Base-by-base conservation (phyloP, 2,797 vertebrate genomes). In the Oreochromis grahami region DNA sequence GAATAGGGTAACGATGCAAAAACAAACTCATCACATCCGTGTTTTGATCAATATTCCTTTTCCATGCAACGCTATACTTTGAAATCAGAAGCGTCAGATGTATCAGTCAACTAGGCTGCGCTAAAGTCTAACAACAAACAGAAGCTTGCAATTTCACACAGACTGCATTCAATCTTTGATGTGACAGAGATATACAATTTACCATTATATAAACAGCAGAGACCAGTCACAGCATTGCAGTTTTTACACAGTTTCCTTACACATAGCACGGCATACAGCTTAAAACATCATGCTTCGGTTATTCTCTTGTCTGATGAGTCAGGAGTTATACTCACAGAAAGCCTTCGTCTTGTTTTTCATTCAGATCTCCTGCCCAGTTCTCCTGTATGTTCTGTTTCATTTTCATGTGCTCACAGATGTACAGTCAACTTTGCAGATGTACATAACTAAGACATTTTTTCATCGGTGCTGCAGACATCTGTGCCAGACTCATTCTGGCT, bases 401-500 rank as follows among this genome's bases (percentile, higher is more conserved):
- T 88, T 84, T 76, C 68, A 76, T 83, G 77, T 86, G 26, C 82
- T 70, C 76, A 48, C 76, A 77, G 56, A 79, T 60, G 52, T 29
- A 65, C 43, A 65, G 43, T 68, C n/a, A 77, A 32, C 81, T 53
- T 52, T 76, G 85, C 53, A 60, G 51, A 53, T 60, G 56, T 55
- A 19, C 76, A 19, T 15, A 7, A 85, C 83, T 74, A 21, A 86
- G 65, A 17, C 53, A 38, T 63, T 87, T 81, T 86, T 80, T 81
- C 86, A 80, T 78, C 8, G 1, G 58, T 81, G 80, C 83, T 78
- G 79, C 55, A 87, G 91, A 94, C 93, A 94, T 95, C 94, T 94
- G 91, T 90, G 93, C 91, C 85, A 86, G 84, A 83, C 88, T 95
- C 86, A 84, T 91, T 93, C 86, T 90, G 92, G 87, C 89, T 93